phyloP scores from a whole-genome alignment of 2,888 invertebrate genomes.

The Silvanus unidentatus region DNA sequence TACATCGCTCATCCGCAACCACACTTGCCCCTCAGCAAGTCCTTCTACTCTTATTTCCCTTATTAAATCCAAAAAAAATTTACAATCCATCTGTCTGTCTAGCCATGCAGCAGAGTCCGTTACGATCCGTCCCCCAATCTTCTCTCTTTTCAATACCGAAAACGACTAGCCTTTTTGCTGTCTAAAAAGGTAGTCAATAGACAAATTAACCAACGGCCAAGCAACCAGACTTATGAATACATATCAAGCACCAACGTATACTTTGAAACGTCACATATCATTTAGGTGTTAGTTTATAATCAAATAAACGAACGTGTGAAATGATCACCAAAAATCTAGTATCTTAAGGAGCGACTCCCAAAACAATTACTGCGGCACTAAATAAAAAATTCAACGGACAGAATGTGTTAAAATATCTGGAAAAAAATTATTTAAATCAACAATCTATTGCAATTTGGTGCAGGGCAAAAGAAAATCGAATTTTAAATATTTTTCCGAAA shows the following conservation, averaged over 20 bases:
- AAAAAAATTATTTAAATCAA: not conserved
- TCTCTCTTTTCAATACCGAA: slow-evolving; percentile 26
- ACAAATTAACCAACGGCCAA: slow-evolving; percentile 31
- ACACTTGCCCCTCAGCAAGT: slow-evolving; percentile 64
- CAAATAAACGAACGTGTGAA: slow-evolving; percentile 22
- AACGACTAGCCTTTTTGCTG: slow-evolving; percentile 24
- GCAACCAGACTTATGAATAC: slow-evolving; percentile 40
- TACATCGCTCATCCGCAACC: slow-evolving; percentile 60
- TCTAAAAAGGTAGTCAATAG: slow-evolving; percentile 31
- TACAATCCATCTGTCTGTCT: slow-evolving; percentile 24
- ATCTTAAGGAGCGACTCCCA: slow-evolving; percentile 31
- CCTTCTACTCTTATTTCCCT: slow-evolving; percentile 58
- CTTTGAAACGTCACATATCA: slow-evolving; percentile 37
- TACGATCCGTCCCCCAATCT: slow-evolving; percentile 34
- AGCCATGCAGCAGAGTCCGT: slow-evolving; percentile 43
- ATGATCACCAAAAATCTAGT: slow-evolving; percentile 26
- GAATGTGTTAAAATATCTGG: slow-evolving; percentile 10
- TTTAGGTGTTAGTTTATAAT: slow-evolving; percentile 27
- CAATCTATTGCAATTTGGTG: not conserved
- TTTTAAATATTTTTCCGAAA: not conserved
- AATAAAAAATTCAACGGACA: slow-evolving; percentile 7
- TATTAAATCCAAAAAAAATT: slow-evolving; percentile 25
- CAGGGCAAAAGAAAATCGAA: not conserved
- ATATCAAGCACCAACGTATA: slow-evolving; percentile 40
- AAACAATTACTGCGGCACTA: slow-evolving; percentile 42